A percentile compares a stretch with the other conserved stretches of the same genome.
phyloP scores from a whole-genome alignment of 2,888 invertebrate genomes.

The Scrobipalpa atriplicella region DNA sequence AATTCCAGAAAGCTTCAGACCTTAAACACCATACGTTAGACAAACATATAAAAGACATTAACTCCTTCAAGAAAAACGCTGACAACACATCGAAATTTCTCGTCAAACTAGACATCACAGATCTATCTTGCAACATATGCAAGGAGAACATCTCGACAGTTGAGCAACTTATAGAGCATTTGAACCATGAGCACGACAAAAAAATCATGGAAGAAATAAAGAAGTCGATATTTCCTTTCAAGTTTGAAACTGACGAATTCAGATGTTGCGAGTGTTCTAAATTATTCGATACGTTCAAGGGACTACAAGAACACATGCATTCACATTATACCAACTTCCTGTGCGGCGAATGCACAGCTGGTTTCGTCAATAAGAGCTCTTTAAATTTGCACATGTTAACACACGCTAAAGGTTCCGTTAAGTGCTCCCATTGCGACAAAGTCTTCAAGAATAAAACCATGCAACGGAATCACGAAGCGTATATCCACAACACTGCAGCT shows the following conservation, averaged over 20 bases:
- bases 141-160: not conserved
- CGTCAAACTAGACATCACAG: conserved; percentile 27
- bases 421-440: conserved; percentile 57
- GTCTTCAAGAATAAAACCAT: conserved; percentile 45
- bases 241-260: conserved; percentile 18
- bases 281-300: conserved; percentile 14
- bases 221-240: conserved; percentile 27
- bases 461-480: conserved; percentile 38
- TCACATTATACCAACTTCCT: conserved; percentile 54
- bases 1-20: conserved; percentile 47
- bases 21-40: conserved; percentile 51
- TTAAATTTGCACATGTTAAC: conserved; percentile 26
- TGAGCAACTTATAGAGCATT: conserved; percentile 18
- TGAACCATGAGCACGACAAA: conserved; percentile 15
- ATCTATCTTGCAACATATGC: conserved; percentile 21
- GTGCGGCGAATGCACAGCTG: conserved; percentile 50
- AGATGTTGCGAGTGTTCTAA: conserved; percentile 23
- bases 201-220: not conserved
- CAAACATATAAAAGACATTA: conserved; percentile 33
- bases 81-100: not conserved
- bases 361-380: conserved; percentile 33
- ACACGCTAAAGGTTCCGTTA: conserved; percentile 33
- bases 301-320: conserved; percentile 25
- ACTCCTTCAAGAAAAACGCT: not conserved
- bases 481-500: conserved; percentile 32